Conservation (phyloP, 2,888 invertebrate genomes). For the Tetanocera ferruginea region DNA sequence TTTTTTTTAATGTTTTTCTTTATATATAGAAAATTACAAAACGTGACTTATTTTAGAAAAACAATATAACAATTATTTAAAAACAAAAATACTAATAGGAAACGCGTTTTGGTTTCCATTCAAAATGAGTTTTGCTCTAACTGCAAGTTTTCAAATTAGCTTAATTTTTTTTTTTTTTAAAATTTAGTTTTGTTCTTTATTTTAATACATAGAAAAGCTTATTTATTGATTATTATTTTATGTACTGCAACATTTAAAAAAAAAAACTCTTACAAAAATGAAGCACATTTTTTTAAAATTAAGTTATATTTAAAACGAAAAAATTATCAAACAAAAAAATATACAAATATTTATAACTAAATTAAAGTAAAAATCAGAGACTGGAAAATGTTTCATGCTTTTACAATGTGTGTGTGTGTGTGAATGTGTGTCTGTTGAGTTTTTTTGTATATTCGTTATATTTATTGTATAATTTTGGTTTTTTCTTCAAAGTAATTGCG, state of each 20-base stretch:
- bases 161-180: neutral
- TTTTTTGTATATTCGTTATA: neutral
- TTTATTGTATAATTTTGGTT: neutral
- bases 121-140: too few relatives aligned
- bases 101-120: too few relatives aligned
- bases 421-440: neutral
- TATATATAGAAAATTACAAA: slow-evolving; percentile 42
- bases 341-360: slow-evolving; percentile 22
- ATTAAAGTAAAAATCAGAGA: slow-evolving; percentile 15
- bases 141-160: too few relatives aligned
- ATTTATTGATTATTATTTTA: neutral
- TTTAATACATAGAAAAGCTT: neutral
- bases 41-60: slow-evolving; percentile 37
- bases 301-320: slow-evolving; percentile 2
- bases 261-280: neutral
- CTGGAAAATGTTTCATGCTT: slow-evolving; percentile 30
- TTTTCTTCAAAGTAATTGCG: neutral
- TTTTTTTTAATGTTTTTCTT: slow-evolving; percentile 36
- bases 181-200: neutral
- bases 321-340: slow-evolving; percentile 15
- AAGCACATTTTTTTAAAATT: slow-evolving; percentile 12
- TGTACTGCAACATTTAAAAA: neutral
- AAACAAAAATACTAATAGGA: too few relatives aligned
- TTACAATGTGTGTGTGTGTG: slow-evolving; percentile 14
- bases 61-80: too few relatives aligned